Evolutionary conservation across 2,113 vertebrate genomes (phyloP).

Genomic region (Corythornis madagascariensis): DNA sequence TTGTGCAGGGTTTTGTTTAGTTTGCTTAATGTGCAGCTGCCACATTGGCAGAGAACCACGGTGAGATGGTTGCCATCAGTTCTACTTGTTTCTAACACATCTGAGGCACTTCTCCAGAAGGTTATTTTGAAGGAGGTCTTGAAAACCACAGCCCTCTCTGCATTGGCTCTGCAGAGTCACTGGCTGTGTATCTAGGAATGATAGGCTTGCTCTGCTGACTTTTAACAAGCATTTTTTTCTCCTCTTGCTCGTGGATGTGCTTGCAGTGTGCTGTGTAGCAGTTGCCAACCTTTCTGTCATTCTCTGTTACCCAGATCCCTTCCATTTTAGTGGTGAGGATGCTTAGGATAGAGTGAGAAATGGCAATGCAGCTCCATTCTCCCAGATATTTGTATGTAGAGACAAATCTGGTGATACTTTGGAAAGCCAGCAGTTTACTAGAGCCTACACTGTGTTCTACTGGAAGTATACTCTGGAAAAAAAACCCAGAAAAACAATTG

Average conservation of each 20-base stretch:
- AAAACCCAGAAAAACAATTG: not conserved
- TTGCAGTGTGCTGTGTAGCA: not conserved
- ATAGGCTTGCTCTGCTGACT: not conserved
- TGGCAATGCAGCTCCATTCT: not conserved
- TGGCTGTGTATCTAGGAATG: not conserved
- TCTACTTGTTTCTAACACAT: not conserved
- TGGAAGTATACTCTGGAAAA: not conserved
- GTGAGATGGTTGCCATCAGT: not conserved
- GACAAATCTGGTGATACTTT: not conserved
- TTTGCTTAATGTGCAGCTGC: not conserved
- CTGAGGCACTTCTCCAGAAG: not conserved
- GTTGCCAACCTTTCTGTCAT: not conserved
- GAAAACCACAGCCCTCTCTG: not conserved
- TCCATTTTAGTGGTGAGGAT: not conserved
- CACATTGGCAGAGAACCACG: not conserved
- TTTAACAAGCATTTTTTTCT: not conserved
- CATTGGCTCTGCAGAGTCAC: not conserved
- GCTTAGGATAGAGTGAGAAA: not conserved
- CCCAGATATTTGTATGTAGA: not conserved
- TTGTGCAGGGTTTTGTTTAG: rapidly evolving
- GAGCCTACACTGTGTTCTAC: not conserved
- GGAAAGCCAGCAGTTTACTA: not conserved
- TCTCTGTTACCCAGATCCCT: not conserved
- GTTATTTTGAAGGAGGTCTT: not conserved
- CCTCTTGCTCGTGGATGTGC: not conserved